Evolutionary conservation across 2,888 invertebrate genomes (phyloP).

Genomic region (Marasmarcha lunaedactyla): DNA sequence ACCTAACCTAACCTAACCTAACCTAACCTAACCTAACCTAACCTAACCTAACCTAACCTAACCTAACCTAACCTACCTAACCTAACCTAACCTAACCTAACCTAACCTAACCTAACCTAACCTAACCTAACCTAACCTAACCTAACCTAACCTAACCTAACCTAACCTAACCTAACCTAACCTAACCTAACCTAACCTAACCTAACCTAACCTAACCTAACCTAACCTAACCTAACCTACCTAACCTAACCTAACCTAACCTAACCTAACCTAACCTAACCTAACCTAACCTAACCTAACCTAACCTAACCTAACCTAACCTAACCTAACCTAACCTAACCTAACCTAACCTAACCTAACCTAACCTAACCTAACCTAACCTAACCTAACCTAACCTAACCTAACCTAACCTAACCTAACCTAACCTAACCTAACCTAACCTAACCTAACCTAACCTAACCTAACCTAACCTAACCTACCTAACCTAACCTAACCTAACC

Average conservation of each 20-base stretch:
- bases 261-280: constrained; percentile 14
- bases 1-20: constrained; percentile 11
- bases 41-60: constrained; percentile 8
- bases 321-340: constrained; percentile 10
- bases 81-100: constrained; percentile 8
- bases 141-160: constrained; percentile 15
- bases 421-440: constrained; percentile 14
- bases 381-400: constrained; percentile 7
- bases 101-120: constrained; percentile 9
- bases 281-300: constrained; percentile 11
- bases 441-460: constrained; percentile 15
- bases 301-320: constrained; percentile 10
- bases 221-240: constrained; percentile 11
- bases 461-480: constrained; percentile 15
- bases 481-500: constrained; percentile 13
- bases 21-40: constrained; percentile 11
- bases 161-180: constrained; percentile 15
- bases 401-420: constrained; percentile 11
- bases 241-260: constrained; percentile 9
- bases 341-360: constrained; percentile 10
- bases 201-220: constrained; percentile 8
- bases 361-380: constrained; percentile 7
- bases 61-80: background rate
- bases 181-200: constrained; percentile 15
- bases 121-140: constrained; percentile 14